Conservation (phyloP, 2,797 vertebrate genomes). For the Coendou prehensilis region DNA sequence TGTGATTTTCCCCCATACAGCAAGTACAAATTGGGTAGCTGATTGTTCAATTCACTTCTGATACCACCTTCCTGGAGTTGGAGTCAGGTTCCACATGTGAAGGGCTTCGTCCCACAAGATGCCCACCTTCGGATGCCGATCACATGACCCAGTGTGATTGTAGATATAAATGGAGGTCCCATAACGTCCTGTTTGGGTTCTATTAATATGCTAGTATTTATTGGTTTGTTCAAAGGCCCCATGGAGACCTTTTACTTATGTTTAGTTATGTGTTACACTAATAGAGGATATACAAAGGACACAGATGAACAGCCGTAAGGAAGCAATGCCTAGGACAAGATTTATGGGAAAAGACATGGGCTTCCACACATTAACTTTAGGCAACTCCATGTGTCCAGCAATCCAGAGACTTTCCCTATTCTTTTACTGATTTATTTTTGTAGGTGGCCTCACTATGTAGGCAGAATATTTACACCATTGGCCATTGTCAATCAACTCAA, state of each 20-base stretch:
- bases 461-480: background rate
- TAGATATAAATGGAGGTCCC: background rate
- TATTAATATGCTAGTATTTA: background rate
- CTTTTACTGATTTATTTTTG: background rate
- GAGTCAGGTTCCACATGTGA: background rate
- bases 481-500: background rate
- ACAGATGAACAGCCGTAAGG: background rate
- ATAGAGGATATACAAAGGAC: background rate
- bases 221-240: background rate
- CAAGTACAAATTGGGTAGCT: background rate
- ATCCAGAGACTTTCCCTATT: background rate
- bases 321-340: background rate
- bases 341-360: background rate
- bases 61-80: background rate
- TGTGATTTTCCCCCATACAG: background rate
- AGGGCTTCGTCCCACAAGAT: background rate
- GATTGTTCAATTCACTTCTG: background rate
- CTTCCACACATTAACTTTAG: background rate
- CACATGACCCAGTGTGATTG: background rate
- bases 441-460: background rate
- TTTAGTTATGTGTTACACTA: background rate
- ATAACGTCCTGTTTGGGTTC: background rate
- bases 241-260: background rate
- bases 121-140: background rate
- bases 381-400: background rate